phyloP scores from a whole-genome alignment of 1,140 invertebrate genomes.

The Onthophagus taurus region DNA sequence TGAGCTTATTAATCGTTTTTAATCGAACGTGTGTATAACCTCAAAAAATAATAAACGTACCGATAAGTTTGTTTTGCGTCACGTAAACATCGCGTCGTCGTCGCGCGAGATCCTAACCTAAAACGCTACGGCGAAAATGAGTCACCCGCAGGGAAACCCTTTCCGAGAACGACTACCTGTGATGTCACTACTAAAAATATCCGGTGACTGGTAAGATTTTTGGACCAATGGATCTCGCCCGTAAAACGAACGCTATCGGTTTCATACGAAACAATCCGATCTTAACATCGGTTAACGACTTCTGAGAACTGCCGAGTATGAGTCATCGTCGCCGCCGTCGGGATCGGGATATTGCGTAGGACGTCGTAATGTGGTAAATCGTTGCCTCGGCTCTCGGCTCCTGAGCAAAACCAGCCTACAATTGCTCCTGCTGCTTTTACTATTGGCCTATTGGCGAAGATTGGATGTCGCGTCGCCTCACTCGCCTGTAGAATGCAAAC shows the following conservation, averaged over 20 bases:
- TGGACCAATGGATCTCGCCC: slow-evolving; percentile 9
- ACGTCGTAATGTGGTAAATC: too few relatives aligned
- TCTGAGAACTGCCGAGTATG: slow-evolving; percentile 14
- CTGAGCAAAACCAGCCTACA: too few relatives aligned
- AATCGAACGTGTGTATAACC: not conserved
- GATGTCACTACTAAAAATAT: slow-evolving; percentile 36
- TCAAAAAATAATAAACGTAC: not conserved
- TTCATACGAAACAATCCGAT: not conserved
- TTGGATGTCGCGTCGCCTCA: too few relatives aligned
- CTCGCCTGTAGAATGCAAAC: too few relatives aligned
- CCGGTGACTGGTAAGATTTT: slow-evolving; percentile 14
- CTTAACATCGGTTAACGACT: slow-evolving; percentile 1
- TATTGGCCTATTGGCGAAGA: too few relatives aligned
- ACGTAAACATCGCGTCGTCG: slow-evolving; percentile 1
- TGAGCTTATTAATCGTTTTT: slow-evolving; percentile 8
- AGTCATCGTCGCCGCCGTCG: slow-evolving; percentile 15
- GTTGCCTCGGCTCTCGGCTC: too few relatives aligned
- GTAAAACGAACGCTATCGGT: slow-evolving; percentile 5
- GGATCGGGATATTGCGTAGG: too few relatives aligned
- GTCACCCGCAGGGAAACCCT: slow-evolving; percentile 33
- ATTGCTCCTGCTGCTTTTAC: too few relatives aligned
- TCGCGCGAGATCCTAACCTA: not conserved
- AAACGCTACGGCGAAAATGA: slow-evolving; percentile 19
- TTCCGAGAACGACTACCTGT: slow-evolving; percentile 33
- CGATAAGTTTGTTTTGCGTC: too few relatives aligned